phyloP scores from a whole-genome alignment of 1,140 invertebrate genomes.

The Zaprionus capensis region DNA sequence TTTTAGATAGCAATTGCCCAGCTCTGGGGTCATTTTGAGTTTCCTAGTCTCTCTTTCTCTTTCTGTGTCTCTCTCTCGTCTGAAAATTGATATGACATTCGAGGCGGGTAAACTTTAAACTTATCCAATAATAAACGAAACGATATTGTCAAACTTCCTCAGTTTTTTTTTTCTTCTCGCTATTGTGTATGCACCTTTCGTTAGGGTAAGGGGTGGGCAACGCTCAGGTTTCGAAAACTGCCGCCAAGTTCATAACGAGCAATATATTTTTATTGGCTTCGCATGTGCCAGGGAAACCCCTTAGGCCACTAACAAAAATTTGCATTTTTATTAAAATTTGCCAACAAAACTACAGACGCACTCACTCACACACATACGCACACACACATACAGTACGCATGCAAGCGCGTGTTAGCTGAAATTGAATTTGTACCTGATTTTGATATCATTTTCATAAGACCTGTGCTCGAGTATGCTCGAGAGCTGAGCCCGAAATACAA shows the following conservation, averaged over 20 bases:
- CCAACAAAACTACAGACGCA: slow-evolving; percentile 46
- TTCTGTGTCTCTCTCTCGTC: neutral
- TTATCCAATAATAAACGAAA: slow-evolving; percentile 19
- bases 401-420: slow-evolving; percentile 30
- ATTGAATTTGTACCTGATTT: slow-evolving; percentile 70
- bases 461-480: neutral
- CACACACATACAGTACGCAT: neutral
- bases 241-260: slow-evolving; percentile 75
- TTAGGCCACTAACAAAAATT: slow-evolving; percentile 70
- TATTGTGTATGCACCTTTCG: slow-evolving; percentile 17
- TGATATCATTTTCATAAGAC: slow-evolving; percentile 26
- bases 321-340: slow-evolving; percentile 79
- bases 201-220: neutral
- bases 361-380: slow-evolving; percentile 8
- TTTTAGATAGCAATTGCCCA: slow-evolving; percentile 15
- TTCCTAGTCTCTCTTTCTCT: slow-evolving; percentile 15
- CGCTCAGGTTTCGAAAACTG: slow-evolving; percentile 55
- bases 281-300: slow-evolving; percentile 62
- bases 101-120: slow-evolving; percentile 51
- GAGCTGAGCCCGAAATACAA: neutral
- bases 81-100: slow-evolving; percentile 59
- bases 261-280: slow-evolving; percentile 77
- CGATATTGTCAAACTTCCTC: slow-evolving; percentile 45
- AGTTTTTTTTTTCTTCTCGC: slow-evolving; percentile 15
- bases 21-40: slow-evolving; percentile 6